Conservation (phyloP, 2,113 vertebrate genomes). For the Pagrus major region DNA sequence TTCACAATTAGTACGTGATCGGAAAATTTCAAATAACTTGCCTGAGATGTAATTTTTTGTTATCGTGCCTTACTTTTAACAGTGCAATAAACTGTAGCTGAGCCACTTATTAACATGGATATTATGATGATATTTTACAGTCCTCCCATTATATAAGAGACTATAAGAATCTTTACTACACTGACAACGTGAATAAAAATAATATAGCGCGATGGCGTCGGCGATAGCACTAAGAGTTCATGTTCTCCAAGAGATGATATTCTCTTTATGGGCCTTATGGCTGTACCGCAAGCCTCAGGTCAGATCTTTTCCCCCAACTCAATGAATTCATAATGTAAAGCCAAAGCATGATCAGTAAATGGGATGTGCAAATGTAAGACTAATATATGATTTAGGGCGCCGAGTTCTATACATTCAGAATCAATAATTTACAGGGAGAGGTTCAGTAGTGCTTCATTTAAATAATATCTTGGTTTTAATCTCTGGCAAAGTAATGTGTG, state of each 20-base stretch:
- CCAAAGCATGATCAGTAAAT: slow-evolving; percentile 45
- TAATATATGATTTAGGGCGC: slow-evolving; percentile 62
- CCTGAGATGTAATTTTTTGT: background rate
- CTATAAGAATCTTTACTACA: background rate
- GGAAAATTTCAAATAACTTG: background rate
- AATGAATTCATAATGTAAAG: slow-evolving; percentile 52
- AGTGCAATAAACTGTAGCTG: slow-evolving; percentile 5
- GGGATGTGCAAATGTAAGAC: slow-evolving; percentile 66
- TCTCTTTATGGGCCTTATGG: slow-evolving; percentile 23
- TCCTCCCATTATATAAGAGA: background rate
- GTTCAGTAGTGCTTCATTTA: slow-evolving; percentile 18
- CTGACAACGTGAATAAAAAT: background rate
- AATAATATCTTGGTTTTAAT: slow-evolving; percentile 7
- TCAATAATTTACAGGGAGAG: slow-evolving; percentile 61
- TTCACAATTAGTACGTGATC: background rate
- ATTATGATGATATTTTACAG: slow-evolving; percentile 16
- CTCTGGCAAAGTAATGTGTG: background rate
- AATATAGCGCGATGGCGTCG: background rate
- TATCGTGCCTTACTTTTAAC: slow-evolving; percentile 2
- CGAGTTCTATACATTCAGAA: slow-evolving; percentile 40
- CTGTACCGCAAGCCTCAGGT: slow-evolving; percentile 40
- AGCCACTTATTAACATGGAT: slow-evolving; percentile 10
- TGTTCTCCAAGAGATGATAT: slow-evolving; percentile 30
- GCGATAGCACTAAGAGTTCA: slow-evolving; percentile 3
- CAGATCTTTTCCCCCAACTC: slow-evolving; percentile 44